Base-by-base conservation (phyloP, 2,888 invertebrate species). In the Neria commutata region DNA sequence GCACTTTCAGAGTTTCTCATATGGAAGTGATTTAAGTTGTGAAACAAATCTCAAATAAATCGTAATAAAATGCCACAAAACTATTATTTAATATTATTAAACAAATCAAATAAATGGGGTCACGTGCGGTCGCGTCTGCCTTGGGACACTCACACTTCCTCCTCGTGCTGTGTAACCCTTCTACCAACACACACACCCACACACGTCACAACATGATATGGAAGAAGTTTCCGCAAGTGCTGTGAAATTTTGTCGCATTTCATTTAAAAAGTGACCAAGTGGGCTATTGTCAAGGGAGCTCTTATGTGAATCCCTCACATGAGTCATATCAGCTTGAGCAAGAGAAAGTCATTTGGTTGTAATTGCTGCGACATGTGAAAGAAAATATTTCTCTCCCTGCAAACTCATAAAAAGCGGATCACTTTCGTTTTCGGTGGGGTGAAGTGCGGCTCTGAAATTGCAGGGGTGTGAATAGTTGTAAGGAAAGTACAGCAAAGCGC, bases 211-310 rank as follows among this genome's bases (percentile, higher is more conserved):
- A 25, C 25, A 33, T 16, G 29, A 17, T 24, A 33, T 16, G 14
- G 21, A 45, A 29, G 17, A 61, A 66, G 54, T 61, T 54, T 60
- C 65, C 62, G 61, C 71, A 70, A 70, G 68, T 74, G 72, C 73
- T 72, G 73, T 73, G 75, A 74, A 73, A 73, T 74, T 72, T 72
- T 52, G 65, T 63, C 62, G 64, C 66, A 58, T 70, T 71, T 64
- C 65, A 51, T 60, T 58, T 58, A 37, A 63, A 61, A 72, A 73
- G 70, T 72, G 70, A 74, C 72, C 75, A 67, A 62, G 66, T 29
- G 51, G 62, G 64, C 61, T 62, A 67, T 70, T 68, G 60, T 64
- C 72, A 68, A 62, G 72, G 75, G 72, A 72, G 65, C 71, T 63
- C 74, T 74, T 74, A 72, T 19, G 42, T n/a, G 6, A 29, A 11